Conservation (phyloP, 2,797 vertebrate species). For the Sebastes melanostomus region DNA sequence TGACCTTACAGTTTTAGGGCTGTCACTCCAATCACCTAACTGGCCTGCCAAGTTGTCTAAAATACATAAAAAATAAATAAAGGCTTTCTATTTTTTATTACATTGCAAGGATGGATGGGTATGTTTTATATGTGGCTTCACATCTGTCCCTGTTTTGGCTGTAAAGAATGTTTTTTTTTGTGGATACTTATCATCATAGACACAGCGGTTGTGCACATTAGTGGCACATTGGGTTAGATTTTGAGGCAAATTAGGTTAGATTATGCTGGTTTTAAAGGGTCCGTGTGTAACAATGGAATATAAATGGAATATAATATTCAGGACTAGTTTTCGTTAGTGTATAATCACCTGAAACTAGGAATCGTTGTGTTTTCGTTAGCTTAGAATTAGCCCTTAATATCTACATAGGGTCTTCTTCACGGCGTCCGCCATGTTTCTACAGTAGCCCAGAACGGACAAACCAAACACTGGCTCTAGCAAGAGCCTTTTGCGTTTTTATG, state of each 20-base stretch:
- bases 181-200: conserved; percentile 25
- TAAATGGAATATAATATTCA: not conserved
- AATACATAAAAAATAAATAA: not conserved
- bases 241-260: not conserved
- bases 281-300: no score
- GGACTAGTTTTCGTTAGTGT: no score
- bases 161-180: not conserved
- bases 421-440: no score
- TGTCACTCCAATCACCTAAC: not conserved
- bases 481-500: no score
- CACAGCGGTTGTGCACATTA: not conserved
- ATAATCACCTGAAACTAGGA: no score
- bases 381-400: no score
- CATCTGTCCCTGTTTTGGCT: conserved; percentile 3
- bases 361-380: no score
- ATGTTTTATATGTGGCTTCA: conserved; percentile 18
- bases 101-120: not conserved
- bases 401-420: no score
- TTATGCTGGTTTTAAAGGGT: not conserved
- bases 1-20: not conserved
- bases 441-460: no score
- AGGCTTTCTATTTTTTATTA: not conserved
- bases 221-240: not conserved
- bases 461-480: no score
- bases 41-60: not conserved